Evolutionary conservation across 1,140 invertebrate genomes (phyloP).

Genomic region (Drosophila sulfurigaster): DNA sequence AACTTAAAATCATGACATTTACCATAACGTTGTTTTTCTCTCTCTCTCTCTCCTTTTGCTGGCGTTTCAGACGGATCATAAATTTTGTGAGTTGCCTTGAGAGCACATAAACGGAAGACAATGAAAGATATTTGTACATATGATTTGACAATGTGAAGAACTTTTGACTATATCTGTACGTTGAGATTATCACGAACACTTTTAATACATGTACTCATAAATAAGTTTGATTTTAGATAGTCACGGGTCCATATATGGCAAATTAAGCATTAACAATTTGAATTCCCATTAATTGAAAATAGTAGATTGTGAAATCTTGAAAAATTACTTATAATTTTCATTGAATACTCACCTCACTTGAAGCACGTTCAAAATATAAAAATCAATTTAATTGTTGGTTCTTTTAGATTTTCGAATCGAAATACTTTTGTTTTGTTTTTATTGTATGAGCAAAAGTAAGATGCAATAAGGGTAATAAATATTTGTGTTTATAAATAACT

Average conservation of each 20-base stretch:
- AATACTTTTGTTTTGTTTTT: slow-evolving; percentile 58
- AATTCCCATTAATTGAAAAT: not conserved
- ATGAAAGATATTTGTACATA: slow-evolving; percentile 41
- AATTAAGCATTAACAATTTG: not conserved
- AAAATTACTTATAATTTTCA: not conserved
- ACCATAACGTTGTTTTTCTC: slow-evolving; percentile 42
- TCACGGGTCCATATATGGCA: not conserved
- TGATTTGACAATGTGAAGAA: slow-evolving; percentile 28
- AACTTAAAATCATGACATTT: slow-evolving; percentile 78
- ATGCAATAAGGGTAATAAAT: slow-evolving; percentile 63
- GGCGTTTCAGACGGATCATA: slow-evolving; percentile 56
- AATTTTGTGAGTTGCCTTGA: slow-evolving; percentile 45
- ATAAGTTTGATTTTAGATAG: slow-evolving; percentile 27
- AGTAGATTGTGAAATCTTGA: not conserved
- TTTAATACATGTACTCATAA: slow-evolving; percentile 23
- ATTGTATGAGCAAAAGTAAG: slow-evolving; percentile 67
- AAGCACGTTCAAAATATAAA: slow-evolving; percentile 5
- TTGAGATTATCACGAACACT: slow-evolving; percentile 40
- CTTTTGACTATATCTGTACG: slow-evolving; percentile 30
- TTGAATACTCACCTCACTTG: not conserved
- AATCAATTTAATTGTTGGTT: slow-evolving; percentile 6
- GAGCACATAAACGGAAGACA: slow-evolving; percentile 47
- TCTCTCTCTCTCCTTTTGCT: slow-evolving; percentile 7
- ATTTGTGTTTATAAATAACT: slow-evolving; percentile 66
- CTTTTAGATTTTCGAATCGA: slow-evolving; percentile 33